Base-by-base conservation (phyloP, 2,113 vertebrate species). In the Zosterops lateralis region DNA sequence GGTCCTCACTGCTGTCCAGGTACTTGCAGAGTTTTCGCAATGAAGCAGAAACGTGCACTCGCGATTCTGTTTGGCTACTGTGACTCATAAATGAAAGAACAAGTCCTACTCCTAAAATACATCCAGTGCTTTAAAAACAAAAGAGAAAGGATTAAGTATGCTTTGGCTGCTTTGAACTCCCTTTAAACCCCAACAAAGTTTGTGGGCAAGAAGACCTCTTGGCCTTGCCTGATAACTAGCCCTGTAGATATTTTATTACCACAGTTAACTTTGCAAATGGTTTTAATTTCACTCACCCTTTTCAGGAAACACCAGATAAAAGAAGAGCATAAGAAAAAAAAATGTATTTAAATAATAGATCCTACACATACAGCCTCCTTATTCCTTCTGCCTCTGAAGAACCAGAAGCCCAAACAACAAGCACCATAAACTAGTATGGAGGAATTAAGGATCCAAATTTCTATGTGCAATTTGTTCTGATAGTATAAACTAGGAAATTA, bases 101-200 rank as follows among this genome's bases (percentile, higher is more conserved):
- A 68, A 99, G 97, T 47, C 98, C 99, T 87, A 98, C 97, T 91
- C 99, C 99, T 86, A 99, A 93, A 60, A 99, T 95, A 73, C 99
- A 99, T 78, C 98, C 98, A 28, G 97, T 96, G 96, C 98, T 99
- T 82, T 71, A 92, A 95, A 80, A 57, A 84, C 29, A 88, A 57
- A 87, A 84, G 6, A 66, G 47, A 92, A 77, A 21, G 2, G 5
- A 53, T 70, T 94, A 83, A 50, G 14, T 38, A 64, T 17, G 48
- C 7, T 72, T 62, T 62, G 24, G 60, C 29, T 81, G 32, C 73
- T 73, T 26, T 44, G 16, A 85, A 64, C 31, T 61, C 21, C 44
- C 48, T 74, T 53, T 68, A 65, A 48, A 84, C 7, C 4, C 11
- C 58, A 82, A 28, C 5, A 29, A 17, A 15, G 18, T 11, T 70